These are phyloP conservation scores for Ramazzottius varieornatus DNA, from an alignment of 2,888 invertebrate species.

Conservation along the genomic window DNA sequence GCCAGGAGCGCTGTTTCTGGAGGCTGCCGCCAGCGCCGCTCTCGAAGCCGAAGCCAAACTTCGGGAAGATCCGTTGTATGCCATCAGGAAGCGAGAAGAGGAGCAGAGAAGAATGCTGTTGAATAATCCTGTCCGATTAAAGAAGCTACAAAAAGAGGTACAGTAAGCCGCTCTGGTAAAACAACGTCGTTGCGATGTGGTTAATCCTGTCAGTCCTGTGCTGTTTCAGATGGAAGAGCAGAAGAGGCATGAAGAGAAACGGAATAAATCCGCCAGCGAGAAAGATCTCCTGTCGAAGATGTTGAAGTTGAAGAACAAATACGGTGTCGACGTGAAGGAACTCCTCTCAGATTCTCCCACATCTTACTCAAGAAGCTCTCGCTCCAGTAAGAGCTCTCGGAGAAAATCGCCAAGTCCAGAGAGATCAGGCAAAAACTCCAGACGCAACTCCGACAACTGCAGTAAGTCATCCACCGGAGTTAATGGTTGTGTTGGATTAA, in stretches of 20 bases:
- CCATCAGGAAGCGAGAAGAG: constrained; percentile 49
- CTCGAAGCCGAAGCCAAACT: constrained; percentile 65
- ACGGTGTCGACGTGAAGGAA: not conserved
- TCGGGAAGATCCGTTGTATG: constrained; percentile 68
- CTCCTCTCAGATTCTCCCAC: not conserved
- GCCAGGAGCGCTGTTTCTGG: constrained; percentile 5
- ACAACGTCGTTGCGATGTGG: not conserved
- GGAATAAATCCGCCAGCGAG: not conserved
- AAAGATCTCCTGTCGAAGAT: not conserved
- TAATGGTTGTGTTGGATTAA: too few relatives aligned
- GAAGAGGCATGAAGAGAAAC: not conserved
- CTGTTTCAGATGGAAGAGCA: not conserved
- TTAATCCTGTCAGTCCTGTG: not conserved
- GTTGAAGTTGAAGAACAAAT: not conserved
- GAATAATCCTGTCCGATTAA: constrained; percentile 70
- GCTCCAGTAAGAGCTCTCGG: too few relatives aligned
- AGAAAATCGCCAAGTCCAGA: too few relatives aligned
- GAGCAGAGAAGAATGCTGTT: constrained; percentile 55
- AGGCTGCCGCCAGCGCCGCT: constrained; percentile 17
- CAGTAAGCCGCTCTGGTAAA: too few relatives aligned
- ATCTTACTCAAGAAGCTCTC: not conserved
- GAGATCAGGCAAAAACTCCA: too few relatives aligned
- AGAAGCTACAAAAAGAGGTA: constrained; percentile 51
- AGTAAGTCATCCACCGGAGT: too few relatives aligned
- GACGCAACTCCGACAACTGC: too few relatives aligned